phyloP scores from a whole-genome alignment of 2,797 vertebrate genomes.

The Poecilia velifera region DNA sequence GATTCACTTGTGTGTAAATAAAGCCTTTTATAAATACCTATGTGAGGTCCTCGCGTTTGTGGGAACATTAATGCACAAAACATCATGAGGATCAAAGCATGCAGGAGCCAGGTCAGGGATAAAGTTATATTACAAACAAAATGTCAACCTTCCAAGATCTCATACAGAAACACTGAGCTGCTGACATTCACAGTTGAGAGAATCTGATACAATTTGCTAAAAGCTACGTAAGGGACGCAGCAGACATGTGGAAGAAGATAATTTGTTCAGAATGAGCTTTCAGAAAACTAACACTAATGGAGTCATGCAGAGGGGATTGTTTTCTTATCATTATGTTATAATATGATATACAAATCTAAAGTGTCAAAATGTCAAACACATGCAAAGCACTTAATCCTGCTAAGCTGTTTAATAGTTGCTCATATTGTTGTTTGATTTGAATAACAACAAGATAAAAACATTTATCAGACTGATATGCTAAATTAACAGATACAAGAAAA shows the following conservation, averaged over 20 bases:
- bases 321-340: neutral
- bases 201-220: neutral
- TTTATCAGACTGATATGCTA: neutral
- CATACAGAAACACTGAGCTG: neutral
- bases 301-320: neutral
- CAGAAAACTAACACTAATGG: neutral
- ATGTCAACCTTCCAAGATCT: neutral
- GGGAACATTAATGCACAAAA: neutral
- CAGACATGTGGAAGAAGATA: neutral
- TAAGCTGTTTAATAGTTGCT: neutral
- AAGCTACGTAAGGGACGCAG: neutral
- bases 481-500: conserved; percentile 23
- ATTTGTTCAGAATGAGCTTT: neutral
- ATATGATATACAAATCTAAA: neutral
- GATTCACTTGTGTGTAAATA: neutral
- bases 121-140: neutral
- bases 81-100: neutral
- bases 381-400: neutral
- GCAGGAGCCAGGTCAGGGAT: neutral
- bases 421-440: neutral
- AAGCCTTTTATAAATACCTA: neutral
- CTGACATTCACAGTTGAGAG: neutral
- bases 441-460: neutral
- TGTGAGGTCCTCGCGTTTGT: neutral
- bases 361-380: neutral